Evolutionary conservation across 2,888 invertebrate species (phyloP), one percentile per base, ranked within the genome.

Genomic region (Smittia sp.): DNA sequence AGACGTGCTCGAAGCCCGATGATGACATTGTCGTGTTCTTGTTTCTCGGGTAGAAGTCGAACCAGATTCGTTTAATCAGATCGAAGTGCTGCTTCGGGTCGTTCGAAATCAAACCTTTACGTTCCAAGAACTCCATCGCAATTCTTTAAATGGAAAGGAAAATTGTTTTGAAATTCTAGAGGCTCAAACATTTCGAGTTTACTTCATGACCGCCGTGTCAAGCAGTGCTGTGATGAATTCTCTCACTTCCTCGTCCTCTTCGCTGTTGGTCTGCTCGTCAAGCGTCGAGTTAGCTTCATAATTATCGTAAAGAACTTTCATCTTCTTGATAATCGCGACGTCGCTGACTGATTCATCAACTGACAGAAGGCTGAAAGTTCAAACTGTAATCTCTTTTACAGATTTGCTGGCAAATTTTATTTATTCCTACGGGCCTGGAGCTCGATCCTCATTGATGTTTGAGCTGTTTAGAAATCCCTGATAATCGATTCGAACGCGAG

Each of bases 1-100:
- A 95, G 22, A 95, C 89, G 79, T 97, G 96, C 81, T 97, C 96
- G 79, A 96, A 96, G 1, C 94, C 96, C 46, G 92, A 92, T 77
- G 96, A 95, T 75, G 86, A 86, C 75, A 95, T 92, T 24, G 92
- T 86, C 79, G 87, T 87, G 27, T 92, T 90, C 78, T 87, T 86
- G 38, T 91, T 89, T 75, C 95, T 85, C 0, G 94, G 89, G 80
- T 94, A 97, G 76, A 93, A 85, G 38, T 89, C 89, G 79, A 93
- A 93, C 92, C 92, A 93, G 9, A 92, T 80, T 75, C 86, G 86
- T 78, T 90, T 88, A 9, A 93, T 80, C 15, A 87, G 84, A 77
- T 90, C 89, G 75, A 88, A 86, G 79, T 92, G 92, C 39, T 88
- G 89, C 78, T 84, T 86, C 0, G 88, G 88, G 79, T 89, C 88